Evolutionary conservation across 2,797 vertebrate genomes (phyloP).

Genomic region (Danio aesculapii): DNA sequence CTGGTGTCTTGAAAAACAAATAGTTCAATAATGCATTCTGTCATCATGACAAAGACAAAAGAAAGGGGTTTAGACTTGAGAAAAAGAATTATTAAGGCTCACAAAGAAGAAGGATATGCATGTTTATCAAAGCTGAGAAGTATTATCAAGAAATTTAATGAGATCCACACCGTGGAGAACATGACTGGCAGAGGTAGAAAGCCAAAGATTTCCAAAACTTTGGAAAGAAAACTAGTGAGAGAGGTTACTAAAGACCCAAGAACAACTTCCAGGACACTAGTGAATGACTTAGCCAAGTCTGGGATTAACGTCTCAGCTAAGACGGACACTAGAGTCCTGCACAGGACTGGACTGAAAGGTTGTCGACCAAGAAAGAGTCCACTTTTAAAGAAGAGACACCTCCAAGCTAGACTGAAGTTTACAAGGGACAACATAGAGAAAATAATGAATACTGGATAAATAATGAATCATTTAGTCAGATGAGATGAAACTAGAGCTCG

Average conservation of each 20-base stretch:
- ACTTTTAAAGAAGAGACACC: conserved; percentile 6
- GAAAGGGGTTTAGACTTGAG: too few relatives aligned
- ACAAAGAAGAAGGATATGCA: too few relatives aligned
- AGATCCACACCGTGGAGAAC: not conserved
- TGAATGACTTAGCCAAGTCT: too few relatives aligned
- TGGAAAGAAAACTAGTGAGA: not conserved
- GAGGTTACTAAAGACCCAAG: conserved; percentile 2
- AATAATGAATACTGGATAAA: too few relatives aligned
- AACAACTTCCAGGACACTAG: not conserved
- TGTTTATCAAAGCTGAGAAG: not conserved
- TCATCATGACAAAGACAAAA: not conserved
- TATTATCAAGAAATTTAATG: not conserved
- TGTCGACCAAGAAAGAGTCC: conserved; percentile 5
- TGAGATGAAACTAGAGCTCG: not conserved
- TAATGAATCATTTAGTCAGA: not conserved
- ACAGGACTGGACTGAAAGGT: too few relatives aligned
- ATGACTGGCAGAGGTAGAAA: not conserved
- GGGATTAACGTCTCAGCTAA: too few relatives aligned
- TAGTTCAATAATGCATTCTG: not conserved
- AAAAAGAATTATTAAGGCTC: too few relatives aligned
- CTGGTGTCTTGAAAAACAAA: not conserved
- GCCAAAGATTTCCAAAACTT: not conserved
- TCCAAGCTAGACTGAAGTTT: conserved; percentile 12
- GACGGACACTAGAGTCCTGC: too few relatives aligned
- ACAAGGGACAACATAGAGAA: too few relatives aligned